phyloP scores from a whole-genome alignment of 2,113 vertebrate species.

The Pungitius pungitius region DNA sequence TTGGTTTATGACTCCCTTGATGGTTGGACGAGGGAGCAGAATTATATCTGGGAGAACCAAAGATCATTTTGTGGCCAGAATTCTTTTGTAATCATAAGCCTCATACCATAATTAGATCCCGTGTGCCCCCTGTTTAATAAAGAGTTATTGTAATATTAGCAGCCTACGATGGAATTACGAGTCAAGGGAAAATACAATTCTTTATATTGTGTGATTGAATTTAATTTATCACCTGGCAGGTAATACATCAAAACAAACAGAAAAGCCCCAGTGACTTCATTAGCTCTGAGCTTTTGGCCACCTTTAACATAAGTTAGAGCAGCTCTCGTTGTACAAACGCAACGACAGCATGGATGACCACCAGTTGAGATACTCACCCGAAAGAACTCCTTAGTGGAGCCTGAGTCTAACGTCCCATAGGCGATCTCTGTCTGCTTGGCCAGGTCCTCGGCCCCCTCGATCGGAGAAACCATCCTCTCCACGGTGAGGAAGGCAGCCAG shows the following conservation, averaged over 20 bases:
- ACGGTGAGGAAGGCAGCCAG: slow-evolving; percentile 97
- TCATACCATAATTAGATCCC: slow-evolving; percentile 18
- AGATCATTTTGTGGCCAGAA: slow-evolving; percentile 35
- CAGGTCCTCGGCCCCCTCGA: slow-evolving; percentile 96
- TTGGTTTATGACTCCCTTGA: slow-evolving; percentile 41
- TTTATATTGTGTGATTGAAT: slow-evolving; percentile 39
- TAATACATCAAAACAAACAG: slow-evolving; percentile 42
- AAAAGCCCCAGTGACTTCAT: slow-evolving; percentile 27
- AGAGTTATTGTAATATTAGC: background rate
- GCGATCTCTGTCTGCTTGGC: slow-evolving; percentile 98
- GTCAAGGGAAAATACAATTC: slow-evolving; percentile 22
- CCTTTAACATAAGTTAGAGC: slow-evolving; percentile 12
- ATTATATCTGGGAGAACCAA: slow-evolving; percentile 21
- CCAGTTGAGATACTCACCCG: slow-evolving; percentile 83
- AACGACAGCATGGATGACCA: slow-evolving; percentile 17
- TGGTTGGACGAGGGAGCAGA: slow-evolving; percentile 10
- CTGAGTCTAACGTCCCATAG: slow-evolving; percentile 96
- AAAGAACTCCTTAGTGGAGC: slow-evolving; percentile 99
- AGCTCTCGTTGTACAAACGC: background rate
- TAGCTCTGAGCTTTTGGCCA: slow-evolving; percentile 26
- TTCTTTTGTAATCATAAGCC: slow-evolving; percentile 13
- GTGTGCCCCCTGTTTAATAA: slow-evolving; percentile 20
- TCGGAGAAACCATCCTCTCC: slow-evolving; percentile 98
- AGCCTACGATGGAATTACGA: slow-evolving; percentile 31
- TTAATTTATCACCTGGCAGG: slow-evolving; percentile 40